phyloP scores from a whole-genome alignment of 2,888 invertebrate genomes.

The Trissolcus japonicus region DNA sequence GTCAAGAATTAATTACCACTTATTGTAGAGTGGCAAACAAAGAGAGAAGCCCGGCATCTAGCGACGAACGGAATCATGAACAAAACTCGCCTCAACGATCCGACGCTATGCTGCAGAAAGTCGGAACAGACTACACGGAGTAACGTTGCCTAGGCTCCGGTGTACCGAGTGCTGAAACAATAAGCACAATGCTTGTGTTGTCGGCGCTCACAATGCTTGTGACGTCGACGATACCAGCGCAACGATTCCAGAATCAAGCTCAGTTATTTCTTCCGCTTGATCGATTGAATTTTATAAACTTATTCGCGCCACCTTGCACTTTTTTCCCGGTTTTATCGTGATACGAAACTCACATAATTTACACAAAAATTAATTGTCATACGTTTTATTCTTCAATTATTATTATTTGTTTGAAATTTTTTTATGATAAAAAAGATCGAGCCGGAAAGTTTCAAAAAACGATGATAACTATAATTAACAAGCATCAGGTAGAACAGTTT shows the following conservation, averaged over 20 bases:
- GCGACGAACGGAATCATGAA: conserved; percentile 61
- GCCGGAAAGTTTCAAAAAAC: too few relatives aligned
- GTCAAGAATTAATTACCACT: conserved; percentile 72
- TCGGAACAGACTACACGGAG: conserved; percentile 55
- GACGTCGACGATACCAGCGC: conserved; percentile 59
- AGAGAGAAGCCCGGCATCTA: conserved; percentile 66
- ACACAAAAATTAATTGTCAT: too few relatives aligned
- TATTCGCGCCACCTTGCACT: too few relatives aligned
- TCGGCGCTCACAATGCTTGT: conserved; percentile 59
- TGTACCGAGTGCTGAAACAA: conserved; percentile 54
- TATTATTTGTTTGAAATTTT: too few relatives aligned
- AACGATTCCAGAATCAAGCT: conserved; percentile 59
- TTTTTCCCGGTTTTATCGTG: too few relatives aligned
- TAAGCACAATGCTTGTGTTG: conserved; percentile 55
- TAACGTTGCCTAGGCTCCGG: conserved; percentile 56
- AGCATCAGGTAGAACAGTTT: too few relatives aligned
- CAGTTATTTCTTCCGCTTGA: conserved; percentile 47
- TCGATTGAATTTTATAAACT: conserved; percentile 36
- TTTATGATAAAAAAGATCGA: too few relatives aligned
- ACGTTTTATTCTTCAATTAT: too few relatives aligned
- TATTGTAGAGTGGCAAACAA: conserved; percentile 68
- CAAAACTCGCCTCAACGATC: conserved; percentile 56
- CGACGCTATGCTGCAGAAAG: conserved; percentile 51
- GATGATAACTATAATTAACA: too few relatives aligned
- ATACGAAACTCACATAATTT: too few relatives aligned